Percentiles rank a stretch among this genome's conserved stretches.
phyloP scores from a whole-genome alignment of 2,113 vertebrate species.

The Corythornis madagascariensis region DNA sequence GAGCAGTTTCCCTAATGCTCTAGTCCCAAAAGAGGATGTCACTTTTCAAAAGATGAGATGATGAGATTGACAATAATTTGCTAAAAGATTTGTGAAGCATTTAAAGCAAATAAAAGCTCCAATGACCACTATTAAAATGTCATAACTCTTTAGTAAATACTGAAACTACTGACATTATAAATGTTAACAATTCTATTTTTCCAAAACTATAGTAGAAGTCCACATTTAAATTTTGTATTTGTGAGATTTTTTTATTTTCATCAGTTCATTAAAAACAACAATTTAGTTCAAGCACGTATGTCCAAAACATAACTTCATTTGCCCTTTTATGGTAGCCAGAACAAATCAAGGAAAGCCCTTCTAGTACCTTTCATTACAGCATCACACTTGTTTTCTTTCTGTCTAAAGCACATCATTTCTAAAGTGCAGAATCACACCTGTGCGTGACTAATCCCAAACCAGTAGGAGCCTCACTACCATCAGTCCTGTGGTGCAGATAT shows the following conservation, averaged over 20 bases:
- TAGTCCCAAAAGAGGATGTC: not conserved
- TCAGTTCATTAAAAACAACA: not conserved
- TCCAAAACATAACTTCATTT: not conserved
- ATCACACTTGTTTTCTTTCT: not conserved
- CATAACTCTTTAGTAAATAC: not conserved
- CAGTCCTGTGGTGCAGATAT: not conserved
- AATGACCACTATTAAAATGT: conserved; percentile 14
- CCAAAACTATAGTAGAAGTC: not conserved
- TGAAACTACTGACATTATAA: not conserved
- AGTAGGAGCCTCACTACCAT: not conserved
- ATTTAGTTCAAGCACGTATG: not conserved
- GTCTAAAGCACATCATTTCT: not conserved
- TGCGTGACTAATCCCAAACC: not conserved
- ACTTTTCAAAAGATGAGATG: not conserved
- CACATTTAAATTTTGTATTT: not conserved
- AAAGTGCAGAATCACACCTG: not conserved
- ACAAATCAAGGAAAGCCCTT: not conserved
- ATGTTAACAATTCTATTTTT: not conserved
- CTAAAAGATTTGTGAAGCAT: not conserved
- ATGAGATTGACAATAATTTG: not conserved
- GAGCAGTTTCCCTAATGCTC: not conserved
- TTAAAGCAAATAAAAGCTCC: not conserved
- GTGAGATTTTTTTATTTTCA: not conserved
- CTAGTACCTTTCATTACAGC: not conserved
- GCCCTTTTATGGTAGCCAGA: not conserved